Evolutionary conservation across 2,888 invertebrate genomes (phyloP).

Genomic region (Gastrophysa polygoni): DNA sequence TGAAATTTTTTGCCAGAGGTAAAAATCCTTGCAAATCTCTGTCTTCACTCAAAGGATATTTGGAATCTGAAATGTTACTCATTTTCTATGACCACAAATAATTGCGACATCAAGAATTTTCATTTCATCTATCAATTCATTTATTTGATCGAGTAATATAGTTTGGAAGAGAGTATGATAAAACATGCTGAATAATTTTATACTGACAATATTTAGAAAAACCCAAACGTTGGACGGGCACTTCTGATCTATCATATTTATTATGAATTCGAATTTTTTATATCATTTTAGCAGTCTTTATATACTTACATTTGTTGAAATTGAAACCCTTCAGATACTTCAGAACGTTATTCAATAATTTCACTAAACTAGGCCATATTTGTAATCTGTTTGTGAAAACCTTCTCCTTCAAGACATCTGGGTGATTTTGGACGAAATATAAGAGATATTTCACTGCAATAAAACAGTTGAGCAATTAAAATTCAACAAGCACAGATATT

Average conservation of each 20-base stretch:
- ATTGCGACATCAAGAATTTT: too few relatives aligned
- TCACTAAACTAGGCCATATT: conserved; percentile 81
- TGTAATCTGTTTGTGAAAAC: conserved; percentile 67
- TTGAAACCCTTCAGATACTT: conserved; percentile 60
- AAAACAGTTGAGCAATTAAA: background rate
- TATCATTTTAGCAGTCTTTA: too few relatives aligned
- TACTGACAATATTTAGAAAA: too few relatives aligned
- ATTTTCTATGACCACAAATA: too few relatives aligned
- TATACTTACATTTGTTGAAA: conserved; percentile 63
- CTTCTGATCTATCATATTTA: too few relatives aligned
- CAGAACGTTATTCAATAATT: conserved; percentile 72
- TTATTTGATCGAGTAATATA: too few relatives aligned
- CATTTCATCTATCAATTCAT: too few relatives aligned
- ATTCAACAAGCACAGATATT: too few relatives aligned
- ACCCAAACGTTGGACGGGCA: too few relatives aligned
- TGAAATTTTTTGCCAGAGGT: conserved; percentile 69
- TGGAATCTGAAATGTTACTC: conserved; percentile 61
- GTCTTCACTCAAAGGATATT: conserved; percentile 78
- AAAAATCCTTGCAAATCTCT: conserved; percentile 80
- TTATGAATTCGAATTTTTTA: too few relatives aligned
- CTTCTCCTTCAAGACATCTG: conserved; percentile 60
- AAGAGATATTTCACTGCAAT: conserved; percentile 77
- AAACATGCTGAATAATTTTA: too few relatives aligned
- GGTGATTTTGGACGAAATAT: conserved; percentile 71
- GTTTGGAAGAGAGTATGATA: too few relatives aligned